Conservation (phyloP, 2,797 vertebrate genomes). For the Malacoraja senta region DNA sequence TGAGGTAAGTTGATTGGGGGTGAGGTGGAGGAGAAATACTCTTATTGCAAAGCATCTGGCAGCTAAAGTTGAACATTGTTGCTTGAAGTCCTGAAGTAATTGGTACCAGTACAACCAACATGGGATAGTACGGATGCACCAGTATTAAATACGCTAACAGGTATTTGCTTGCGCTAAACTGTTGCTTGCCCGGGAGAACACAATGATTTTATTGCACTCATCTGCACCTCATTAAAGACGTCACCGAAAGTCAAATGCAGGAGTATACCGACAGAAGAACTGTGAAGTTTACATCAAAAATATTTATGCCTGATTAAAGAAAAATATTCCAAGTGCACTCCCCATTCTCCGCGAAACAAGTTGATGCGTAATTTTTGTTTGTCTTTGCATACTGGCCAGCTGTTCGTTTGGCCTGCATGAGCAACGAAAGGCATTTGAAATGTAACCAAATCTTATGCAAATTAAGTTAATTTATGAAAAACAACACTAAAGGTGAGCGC, state of each 20-base stretch:
- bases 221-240: background rate
- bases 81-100: no score
- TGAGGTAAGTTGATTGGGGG: no score
- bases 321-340: background rate
- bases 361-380: background rate
- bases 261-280: background rate
- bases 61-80: no score
- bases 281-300: background rate
- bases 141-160: background rate
- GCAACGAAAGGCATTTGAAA: background rate
- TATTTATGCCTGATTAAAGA: background rate
- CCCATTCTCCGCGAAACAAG: background rate
- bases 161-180: background rate
- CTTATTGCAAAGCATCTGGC: no score
- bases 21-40: no score
- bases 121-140: background rate
- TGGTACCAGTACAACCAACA: background rate
- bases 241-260: background rate
- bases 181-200: background rate
- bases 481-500: background rate
- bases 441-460: background rate
- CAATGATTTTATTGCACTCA: background rate
- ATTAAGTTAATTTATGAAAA: background rate
- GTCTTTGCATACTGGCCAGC: background rate
- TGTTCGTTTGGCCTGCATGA: background rate